Base-by-base conservation (phyloP, 1,140 invertebrate genomes). In the Halesus radiatus region DNA sequence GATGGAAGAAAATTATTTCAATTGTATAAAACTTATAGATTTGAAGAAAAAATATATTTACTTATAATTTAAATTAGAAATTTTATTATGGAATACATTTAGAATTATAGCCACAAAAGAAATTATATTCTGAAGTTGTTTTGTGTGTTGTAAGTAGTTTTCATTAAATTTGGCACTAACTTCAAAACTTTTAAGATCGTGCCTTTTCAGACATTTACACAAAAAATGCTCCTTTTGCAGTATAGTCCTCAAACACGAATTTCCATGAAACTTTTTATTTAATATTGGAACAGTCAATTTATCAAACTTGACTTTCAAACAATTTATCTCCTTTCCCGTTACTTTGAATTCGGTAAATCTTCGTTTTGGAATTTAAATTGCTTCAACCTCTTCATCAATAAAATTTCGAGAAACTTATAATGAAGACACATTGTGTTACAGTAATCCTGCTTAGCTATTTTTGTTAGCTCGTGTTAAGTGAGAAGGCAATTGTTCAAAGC, bases 271-370 rank as follows among this genome's bases (percentile, higher is more conserved):
- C 54, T 56, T 56, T 56, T 56, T 56, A 56, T 56, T 56, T 56
- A 18, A 56, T 56, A 56, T 56, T 64, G 23, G 23, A 18, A 22
- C 1, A 45, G 20, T 70, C 22, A 50, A 45, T 50, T 70, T 45
- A 70, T 70, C 29, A 70, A 70, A 70, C 22, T 20, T 50, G 6
- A n/a, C 37, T 22, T 7, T 7, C 16, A 70, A 37, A 70, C 66
- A 70, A 70, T 70, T 70, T 70, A 70, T 70, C 32, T 70, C 45
- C 66, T 8, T 45, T 18, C 32, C n/a, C 7, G 8, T 70, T 70
- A n/a, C 66, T 70, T 70, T 45, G 66, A 70, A 68, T 18, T 45
- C 26, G 15, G 15, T 18, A 45, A 68, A 37, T 32, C 64, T 45
- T 68, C 32, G 32, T 68, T 68, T 32, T 37, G 37, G 13, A 15